Evolutionary conservation across 2,797 vertebrate genomes (phyloP).

Genomic region (Spheniscus humboldti): DNA sequence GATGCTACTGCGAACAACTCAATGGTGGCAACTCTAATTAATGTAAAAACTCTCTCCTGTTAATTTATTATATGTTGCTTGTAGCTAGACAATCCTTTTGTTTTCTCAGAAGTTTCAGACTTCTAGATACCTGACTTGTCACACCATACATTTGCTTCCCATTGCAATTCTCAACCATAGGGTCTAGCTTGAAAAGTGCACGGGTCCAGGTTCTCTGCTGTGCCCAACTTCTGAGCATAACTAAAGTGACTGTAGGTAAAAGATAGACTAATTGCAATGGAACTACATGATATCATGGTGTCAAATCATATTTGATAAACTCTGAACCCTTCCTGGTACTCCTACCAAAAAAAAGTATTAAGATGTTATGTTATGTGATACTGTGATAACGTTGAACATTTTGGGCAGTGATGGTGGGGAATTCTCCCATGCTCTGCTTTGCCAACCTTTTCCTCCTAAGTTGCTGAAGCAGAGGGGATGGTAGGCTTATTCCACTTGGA

Average conservation of each 20-base stretch:
- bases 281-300: neutral
- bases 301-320: neutral
- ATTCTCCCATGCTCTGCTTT: neutral
- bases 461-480: neutral
- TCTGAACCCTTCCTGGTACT: neutral
- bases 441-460: neutral
- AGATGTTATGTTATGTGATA: neutral
- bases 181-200: neutral
- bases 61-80: neutral
- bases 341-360: neutral
- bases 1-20: neutral
- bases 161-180: neutral
- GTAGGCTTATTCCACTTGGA: neutral
- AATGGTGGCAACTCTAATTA: neutral
- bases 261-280: neutral
- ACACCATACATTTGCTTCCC: neutral
- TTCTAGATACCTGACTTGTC: neutral
- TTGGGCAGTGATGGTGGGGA: neutral
- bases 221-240: neutral
- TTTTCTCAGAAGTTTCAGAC: neutral
- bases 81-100: neutral
- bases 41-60: neutral
- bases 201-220: rapidly evolving
- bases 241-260: neutral
- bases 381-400: rapidly evolving